These are phyloP conservation scores for Chironomus striatipennis DNA, from an alignment of 1,140 invertebrate genomes.

Conservation along the genomic window DNA sequence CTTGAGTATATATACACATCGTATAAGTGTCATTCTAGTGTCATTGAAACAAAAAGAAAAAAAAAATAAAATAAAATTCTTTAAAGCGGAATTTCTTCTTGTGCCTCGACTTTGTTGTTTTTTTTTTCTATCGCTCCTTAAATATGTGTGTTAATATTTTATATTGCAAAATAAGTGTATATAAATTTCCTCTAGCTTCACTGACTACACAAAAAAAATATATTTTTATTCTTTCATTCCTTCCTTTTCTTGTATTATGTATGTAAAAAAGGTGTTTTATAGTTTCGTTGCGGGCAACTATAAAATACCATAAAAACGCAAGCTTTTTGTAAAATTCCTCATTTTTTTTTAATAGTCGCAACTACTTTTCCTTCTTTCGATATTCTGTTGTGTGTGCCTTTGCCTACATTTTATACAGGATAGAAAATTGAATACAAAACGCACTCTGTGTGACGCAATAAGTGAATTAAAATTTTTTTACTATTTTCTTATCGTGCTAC, in stretches of 20 bases:
- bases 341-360: no score
- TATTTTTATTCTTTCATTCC: not conserved
- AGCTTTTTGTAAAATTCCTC: no score
- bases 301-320: no score
- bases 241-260: not conserved
- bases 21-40: slow-evolving; percentile 3
- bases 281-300: not conserved
- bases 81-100: not conserved
- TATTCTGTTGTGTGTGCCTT: not conserved
- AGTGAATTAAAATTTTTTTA: not conserved
- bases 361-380: no score
- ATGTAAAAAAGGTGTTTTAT: not conserved
- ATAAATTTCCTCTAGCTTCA: no score
- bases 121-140: not conserved
- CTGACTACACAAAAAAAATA: no score
- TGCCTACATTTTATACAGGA: not conserved
- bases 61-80: no score
- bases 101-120: not conserved
- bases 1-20: not conserved
- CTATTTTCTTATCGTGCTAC: not conserved
- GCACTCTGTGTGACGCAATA: not conserved
- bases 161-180: no score
- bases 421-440: not conserved
- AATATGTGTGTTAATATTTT: not conserved
- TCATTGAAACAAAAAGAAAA: not conserved